Conservation (phyloP, 2,797 vertebrate genomes). For the Thaleichthys pacificus region DNA sequence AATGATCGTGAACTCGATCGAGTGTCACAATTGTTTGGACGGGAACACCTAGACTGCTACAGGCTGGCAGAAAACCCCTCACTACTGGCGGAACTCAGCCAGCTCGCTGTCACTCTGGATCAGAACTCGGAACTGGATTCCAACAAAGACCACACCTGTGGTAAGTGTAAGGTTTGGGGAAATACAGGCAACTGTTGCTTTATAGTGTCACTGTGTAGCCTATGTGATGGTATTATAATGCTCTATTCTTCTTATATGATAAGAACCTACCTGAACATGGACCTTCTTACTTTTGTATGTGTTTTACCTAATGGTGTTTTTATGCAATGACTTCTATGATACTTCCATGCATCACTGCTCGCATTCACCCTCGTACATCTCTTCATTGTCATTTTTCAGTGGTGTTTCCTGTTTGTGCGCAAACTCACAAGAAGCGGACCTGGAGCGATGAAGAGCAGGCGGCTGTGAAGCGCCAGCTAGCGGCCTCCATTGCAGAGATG, state of each 20-base stretch:
- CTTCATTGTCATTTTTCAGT: conserved; percentile 43
- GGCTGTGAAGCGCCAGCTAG: conserved; percentile 66
- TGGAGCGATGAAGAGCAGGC: conserved; percentile 69
- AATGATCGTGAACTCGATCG: conserved; percentile 55
- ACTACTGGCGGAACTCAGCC: conserved; percentile 64
- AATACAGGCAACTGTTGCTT: not conserved
- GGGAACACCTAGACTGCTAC: conserved; percentile 53
- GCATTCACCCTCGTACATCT: no score
- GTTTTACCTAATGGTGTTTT: no score
- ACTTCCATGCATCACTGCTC: no score
- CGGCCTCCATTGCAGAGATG: conserved; percentile 61
- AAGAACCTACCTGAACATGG: no score
- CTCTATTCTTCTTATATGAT: no score
- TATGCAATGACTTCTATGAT: no score
- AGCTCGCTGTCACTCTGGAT: conserved; percentile 62
- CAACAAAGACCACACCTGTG: conserved; percentile 38
- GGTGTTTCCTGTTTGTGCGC: conserved; percentile 31
- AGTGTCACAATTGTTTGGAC: conserved; percentile 58
- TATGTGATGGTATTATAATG: not conserved
- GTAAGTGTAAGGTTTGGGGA: conserved; percentile 39
- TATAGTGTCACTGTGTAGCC: not conserved
- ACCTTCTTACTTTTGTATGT: no score
- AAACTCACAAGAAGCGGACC: conserved; percentile 50
- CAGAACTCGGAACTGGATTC: conserved; percentile 25
- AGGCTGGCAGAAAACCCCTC: conserved; percentile 51